These are phyloP conservation scores for Tipula confusa DNA, from an alignment of 2,888 invertebrate genomes.

Conservation along the genomic window DNA sequence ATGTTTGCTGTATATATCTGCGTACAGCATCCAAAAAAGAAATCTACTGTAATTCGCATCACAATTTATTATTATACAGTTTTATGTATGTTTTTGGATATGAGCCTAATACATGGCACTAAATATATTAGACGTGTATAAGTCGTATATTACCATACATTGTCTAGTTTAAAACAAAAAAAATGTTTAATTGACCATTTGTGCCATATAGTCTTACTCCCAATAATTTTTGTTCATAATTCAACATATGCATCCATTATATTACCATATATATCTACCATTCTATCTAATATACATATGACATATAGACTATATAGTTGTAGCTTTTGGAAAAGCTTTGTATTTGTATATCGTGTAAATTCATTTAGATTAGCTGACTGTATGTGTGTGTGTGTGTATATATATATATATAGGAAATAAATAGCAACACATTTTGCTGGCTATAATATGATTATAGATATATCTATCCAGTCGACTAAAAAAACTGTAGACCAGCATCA, in stretches of 20 bases:
- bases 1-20: not conserved
- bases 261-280: not conserved
- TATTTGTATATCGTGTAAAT: not conserved
- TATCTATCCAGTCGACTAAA: not conserved
- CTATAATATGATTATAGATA: not conserved
- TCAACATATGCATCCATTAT: conserved; percentile 20
- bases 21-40: not conserved
- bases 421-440: not conserved
- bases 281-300: no score
- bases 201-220: not conserved
- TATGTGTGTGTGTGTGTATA: not conserved
- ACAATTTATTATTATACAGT: not conserved
- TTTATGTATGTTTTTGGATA: not conserved
- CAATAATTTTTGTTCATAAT: conserved; percentile 3
- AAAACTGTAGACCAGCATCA: not conserved
- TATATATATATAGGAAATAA: not conserved
- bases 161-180: not conserved
- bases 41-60: not conserved
- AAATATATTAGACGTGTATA: not conserved
- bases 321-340: not conserved
- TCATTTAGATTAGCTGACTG: not conserved
- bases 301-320: no score
- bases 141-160: not conserved
- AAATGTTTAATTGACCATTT: not conserved
- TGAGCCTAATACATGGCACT: not conserved